Evolutionary conservation across 2,113 vertebrate genomes (phyloP).

Genomic region (Coregonus clupeaformis): DNA sequence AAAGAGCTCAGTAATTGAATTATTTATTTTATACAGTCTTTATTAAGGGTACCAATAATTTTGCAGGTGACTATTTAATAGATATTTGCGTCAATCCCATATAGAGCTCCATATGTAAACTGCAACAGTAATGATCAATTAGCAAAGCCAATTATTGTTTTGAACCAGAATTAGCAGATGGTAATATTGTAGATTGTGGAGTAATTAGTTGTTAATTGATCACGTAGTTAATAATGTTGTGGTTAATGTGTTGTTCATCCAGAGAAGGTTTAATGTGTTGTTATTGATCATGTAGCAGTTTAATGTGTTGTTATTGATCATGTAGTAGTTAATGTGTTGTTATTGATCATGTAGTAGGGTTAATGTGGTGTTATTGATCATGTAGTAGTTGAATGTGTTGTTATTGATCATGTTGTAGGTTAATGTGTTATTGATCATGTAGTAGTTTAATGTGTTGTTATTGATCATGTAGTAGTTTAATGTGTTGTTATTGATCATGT

Average conservation of each 20-base stretch:
- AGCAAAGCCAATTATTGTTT: constrained; percentile 37
- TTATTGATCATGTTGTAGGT: neutral
- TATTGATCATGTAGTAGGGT: neutral
- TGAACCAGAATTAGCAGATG: constrained; percentile 51
- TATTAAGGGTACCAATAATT: constrained; percentile 17
- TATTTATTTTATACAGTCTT: neutral
- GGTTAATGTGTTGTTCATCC: constrained; percentile 45
- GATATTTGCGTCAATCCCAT: neutral
- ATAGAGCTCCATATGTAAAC: constrained; percentile 17
- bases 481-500: constrained; percentile 15
- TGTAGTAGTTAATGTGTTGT: constrained; percentile 44
- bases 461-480: constrained; percentile 50
- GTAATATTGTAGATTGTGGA: constrained; percentile 53
- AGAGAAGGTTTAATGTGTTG: constrained; percentile 46
- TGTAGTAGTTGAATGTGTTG: constrained; percentile 46
- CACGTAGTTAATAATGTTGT: constrained; percentile 32
- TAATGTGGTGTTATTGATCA: constrained; percentile 20
- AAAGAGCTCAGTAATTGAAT: too few species aligned
- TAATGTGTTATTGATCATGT: neutral
- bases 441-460: too few species aligned
- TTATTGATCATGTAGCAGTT: constrained; percentile 50
- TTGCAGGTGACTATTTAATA: neutral
- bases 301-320: constrained; percentile 49
- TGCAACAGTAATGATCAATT: constrained; percentile 45
- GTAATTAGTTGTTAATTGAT: constrained; percentile 49